These are phyloP conservation scores for Falco berigora DNA, from an alignment of 2,797 vertebrate genomes.

Conservation along the genomic window DNA sequence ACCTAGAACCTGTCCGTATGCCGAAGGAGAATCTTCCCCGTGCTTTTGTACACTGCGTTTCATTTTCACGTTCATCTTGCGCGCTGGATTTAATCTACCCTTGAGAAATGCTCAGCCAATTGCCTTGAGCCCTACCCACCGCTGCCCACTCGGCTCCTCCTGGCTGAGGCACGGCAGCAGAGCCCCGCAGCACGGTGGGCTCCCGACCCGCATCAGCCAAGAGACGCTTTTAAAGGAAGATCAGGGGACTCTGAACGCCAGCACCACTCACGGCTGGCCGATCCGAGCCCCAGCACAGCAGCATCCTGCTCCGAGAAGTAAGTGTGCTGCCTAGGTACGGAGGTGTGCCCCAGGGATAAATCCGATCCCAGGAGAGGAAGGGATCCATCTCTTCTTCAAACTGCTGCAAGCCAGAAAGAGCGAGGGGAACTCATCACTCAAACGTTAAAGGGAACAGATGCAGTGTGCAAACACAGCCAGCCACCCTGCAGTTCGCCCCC, in stretches of 20 bases:
- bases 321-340: background rate
- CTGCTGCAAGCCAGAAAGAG: background rate
- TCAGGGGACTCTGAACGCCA: background rate
- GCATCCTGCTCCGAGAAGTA: background rate
- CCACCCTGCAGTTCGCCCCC: background rate
- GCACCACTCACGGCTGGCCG: background rate
- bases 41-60: background rate
- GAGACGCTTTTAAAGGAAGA: background rate
- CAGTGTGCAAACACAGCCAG: background rate
- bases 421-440: background rate
- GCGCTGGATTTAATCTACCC: background rate
- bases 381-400: background rate
- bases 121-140: background rate
- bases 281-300: background rate
- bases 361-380: background rate
- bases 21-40: background rate
- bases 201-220: rapidly evolving
- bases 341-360: background rate
- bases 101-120: background rate
- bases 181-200: background rate
- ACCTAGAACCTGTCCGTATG: background rate
- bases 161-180: background rate
- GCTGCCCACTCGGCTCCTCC: rapidly evolving
- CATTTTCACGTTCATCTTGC: background rate
- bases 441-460: background rate